Base-by-base conservation (phyloP, 2,888 invertebrate species). In the Griposia aprilina region DNA sequence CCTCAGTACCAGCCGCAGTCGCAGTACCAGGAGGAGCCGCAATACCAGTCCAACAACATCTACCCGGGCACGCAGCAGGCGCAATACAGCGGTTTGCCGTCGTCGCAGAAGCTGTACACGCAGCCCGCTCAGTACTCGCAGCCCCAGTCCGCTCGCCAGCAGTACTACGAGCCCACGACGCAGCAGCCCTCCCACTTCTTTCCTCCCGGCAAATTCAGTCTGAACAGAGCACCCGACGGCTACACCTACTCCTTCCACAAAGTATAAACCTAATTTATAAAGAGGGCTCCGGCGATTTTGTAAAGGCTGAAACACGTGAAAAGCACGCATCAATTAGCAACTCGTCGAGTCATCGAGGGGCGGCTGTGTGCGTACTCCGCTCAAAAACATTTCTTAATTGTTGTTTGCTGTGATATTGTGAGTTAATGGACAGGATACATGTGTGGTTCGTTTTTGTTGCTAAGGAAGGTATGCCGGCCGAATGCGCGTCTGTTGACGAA, bases 201-300 rank as follows among this genome's bases (percentile, higher is more conserved):
- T 93, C 98, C 98, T 74, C 98, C 98, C 52, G 99, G 99, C 88
- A 98, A 98, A 95, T 97, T 99, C 91, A 98, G 98, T 89, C 97
- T 99, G 89, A 98, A 98, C 97, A 97, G 99, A 92, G 98, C 98
- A 80, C 98, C 98, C 62, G 99, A 99, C 92, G 99, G 99, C 91
- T 99, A 98, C 97, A 98, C 98, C 91, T 99, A 98, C 96, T 98
- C 98, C 87, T 98, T 98, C 97, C 98, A 98, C 96, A 98, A 97
- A 95, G 96, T 96, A 91, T 97, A 97, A 96, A 93, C 91, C 88
- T 92, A 93, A 93, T 92, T 92, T 92, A 91, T 90, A 90, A 87
- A 91, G 88, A 92, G 88, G 90, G 90, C 90, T 92, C 92, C 92
- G 94, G 94, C 93, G 94, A 93, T 93, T 36, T 94, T 94, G 94